Conservation (phyloP, 1,140 invertebrate genomes). For the Lordiphosa stackelbergi region DNA sequence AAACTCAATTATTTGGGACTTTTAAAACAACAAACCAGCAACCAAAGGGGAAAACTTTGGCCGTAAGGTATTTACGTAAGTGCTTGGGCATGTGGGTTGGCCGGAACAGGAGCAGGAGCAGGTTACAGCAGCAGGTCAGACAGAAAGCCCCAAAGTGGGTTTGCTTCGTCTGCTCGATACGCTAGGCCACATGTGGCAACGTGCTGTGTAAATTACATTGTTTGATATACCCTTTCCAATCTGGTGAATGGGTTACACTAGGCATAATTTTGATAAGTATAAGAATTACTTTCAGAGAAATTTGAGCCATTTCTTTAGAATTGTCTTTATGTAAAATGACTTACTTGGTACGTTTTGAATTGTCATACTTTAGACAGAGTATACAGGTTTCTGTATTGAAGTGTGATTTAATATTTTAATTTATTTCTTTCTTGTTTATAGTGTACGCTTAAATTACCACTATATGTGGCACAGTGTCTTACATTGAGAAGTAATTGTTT, state of each 20-base stretch:
- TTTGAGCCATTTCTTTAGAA: neutral
- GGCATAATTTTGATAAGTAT: neutral
- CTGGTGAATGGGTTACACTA: slow-evolving; percentile 32
- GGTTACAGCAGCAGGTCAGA: slow-evolving; percentile 17
- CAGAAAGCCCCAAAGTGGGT: slow-evolving; percentile 15
- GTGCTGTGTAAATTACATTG: slow-evolving; percentile 46
- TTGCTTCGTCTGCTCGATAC: slow-evolving; percentile 12
- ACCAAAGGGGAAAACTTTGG: slow-evolving; percentile 56
- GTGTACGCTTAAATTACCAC: no score
- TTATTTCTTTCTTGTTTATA: slow-evolving; percentile 6
- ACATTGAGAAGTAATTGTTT: no score
- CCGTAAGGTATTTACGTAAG: slow-evolving; percentile 52
- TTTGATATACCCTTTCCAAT: slow-evolving; percentile 31
- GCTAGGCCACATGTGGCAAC: slow-evolving; percentile 53
- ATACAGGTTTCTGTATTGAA: slow-evolving; percentile 26
- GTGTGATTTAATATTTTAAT: neutral
- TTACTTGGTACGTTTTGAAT: no score
- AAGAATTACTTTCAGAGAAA: neutral
- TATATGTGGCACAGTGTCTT: no score
- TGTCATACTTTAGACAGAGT: slow-evolving; percentile 21
- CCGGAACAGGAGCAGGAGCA: neutral
- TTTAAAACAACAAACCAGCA: slow-evolving; percentile 56
- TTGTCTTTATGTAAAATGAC: no score
- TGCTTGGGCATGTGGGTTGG: slow-evolving; percentile 31
- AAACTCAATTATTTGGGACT: slow-evolving; percentile 63